Base-by-base conservation (phyloP, 1,140 invertebrate species). In the Papilio dardanus region DNA sequence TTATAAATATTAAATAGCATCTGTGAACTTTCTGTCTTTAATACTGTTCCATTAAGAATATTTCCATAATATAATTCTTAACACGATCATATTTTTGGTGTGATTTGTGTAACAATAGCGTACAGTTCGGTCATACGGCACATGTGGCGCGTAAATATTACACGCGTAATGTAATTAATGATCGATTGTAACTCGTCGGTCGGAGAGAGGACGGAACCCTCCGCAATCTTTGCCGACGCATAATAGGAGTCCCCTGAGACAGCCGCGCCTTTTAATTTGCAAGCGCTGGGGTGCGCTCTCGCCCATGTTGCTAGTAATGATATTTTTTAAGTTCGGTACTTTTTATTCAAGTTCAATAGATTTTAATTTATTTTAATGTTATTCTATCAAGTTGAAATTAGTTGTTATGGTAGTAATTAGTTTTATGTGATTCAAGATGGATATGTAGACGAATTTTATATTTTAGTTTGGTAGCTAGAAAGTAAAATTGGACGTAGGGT, bases 91-190 rank as follows among this genome's bases (percentile, higher is more conserved):
- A 62, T 62, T 54, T 14, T 28, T 62, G 24, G 10, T 28, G 10
- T 14, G 24, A 62, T 62, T 62, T 62, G 54, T 62, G 54, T 62
- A 28, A 62, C 54, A 69, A 69, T 30, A 31, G 21, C 69, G 68
- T 24, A 24, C 37, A 71, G 21, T 28, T 46, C 16, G 12, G 69
- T 71, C 40, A 30, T 54, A 58, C 46, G 46, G 42, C 71, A 91
- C 91, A 92, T 92, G 89, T 93, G 91, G 89, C 83, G 82, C 80
- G 83, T 89, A 89, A 92, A 89, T 91, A 88, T 88, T 86, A 81
- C 79, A 81, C 78, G 86, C 85, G 86, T 88, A 91, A 90, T 86
- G 86, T 91, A 91, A 93, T 93, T 93, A 93, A 92, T 90, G 88
- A 90, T 91, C 87, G 90, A 93, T 93, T 90, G 84, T 86, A 86